Base-by-base conservation (phyloP, 2,113 vertebrate species). In the Lasiurus borealis region DNA sequence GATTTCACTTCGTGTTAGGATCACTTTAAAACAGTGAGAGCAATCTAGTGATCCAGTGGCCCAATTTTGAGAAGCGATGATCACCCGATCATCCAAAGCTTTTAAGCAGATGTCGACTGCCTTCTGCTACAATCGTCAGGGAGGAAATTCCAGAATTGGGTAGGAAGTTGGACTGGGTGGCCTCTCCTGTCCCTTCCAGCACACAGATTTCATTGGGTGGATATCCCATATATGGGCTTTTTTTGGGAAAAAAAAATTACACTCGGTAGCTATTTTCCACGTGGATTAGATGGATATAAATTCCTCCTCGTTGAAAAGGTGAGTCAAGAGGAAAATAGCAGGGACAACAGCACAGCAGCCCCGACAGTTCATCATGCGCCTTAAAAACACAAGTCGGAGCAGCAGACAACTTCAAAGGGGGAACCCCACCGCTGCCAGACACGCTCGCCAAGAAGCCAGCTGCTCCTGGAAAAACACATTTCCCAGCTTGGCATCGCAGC, bases 401-500 rank as follows among this genome's bases (percentile, higher is more conserved):
- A 84, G 34, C 36, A 91, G 78, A 62, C 0, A 6, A 13, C 83
- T 94, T 88, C 48, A 72, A 84, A 97, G 85, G 29, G 52, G 25
- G n/a, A n/a, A 62, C 46, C 82, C 66, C 44, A 31, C 0, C 14
- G 4, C 19, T 62, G 95, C 87, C 57, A 86, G 82, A 83, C 83
- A 29, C 6, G 57, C 34, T 29, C 3, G 91, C 95, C 85, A 95
- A 96, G 91, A 94, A 95, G 62, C 80, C 95, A 93, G 85, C 91
- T 96, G 92, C 91, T 96, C 48, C 91, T 97, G 93, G 92, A 97
- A 96, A 96, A 96, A 93, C 31, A 82, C 66, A 48, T 93, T 87
- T 97, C 90, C 40, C 69, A 84, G 73, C 66, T 94, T 97, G 95
- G 94, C 48, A 93, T 90, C 77, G 13, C n/a, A 82, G 27, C 92